These are phyloP conservation scores for Echinops telfairi DNA, from an alignment of 2,113 vertebrate species.

Conservation along the genomic window DNA sequence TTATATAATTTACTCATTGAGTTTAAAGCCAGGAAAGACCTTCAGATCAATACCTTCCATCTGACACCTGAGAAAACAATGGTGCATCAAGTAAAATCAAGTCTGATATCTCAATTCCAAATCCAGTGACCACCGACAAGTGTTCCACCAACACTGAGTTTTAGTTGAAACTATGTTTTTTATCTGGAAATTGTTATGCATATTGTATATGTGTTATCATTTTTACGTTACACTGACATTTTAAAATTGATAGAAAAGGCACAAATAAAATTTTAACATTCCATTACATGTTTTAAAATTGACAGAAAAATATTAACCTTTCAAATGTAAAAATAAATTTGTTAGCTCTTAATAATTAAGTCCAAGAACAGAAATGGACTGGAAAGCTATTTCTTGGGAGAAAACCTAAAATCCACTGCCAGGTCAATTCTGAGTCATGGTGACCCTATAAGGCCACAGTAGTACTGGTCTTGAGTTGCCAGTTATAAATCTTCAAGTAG, in stretches of 20 bases:
- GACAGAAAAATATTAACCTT: too few species aligned
- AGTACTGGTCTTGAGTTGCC: not conserved
- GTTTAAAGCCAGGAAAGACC: not conserved
- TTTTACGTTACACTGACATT: too few species aligned
- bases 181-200: not conserved
- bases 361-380: not conserved
- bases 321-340: not conserved
- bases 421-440: not conserved
- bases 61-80: slow-evolving; percentile 9
- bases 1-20: slow-evolving; percentile 1
- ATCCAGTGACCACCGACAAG: not conserved
- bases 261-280: slow-evolving; percentile 24
- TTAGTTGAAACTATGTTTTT: not conserved
- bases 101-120: not conserved
- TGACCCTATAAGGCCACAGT: not conserved
- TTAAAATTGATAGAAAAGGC: not conserved
- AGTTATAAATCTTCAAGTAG: not conserved
- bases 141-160: not conserved
- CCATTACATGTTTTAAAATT: not conserved
- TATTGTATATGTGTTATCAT: too few species aligned
- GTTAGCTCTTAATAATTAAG: not conserved
- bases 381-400: not conserved
- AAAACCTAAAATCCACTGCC: not conserved
- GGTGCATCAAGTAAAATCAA: not conserved
- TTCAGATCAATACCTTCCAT: not conserved